Evolutionary conservation across 2,113 vertebrate genomes (phyloP), one percentile per base, ranked within the genome.

Genomic region (Oophaga pumilio): DNA sequence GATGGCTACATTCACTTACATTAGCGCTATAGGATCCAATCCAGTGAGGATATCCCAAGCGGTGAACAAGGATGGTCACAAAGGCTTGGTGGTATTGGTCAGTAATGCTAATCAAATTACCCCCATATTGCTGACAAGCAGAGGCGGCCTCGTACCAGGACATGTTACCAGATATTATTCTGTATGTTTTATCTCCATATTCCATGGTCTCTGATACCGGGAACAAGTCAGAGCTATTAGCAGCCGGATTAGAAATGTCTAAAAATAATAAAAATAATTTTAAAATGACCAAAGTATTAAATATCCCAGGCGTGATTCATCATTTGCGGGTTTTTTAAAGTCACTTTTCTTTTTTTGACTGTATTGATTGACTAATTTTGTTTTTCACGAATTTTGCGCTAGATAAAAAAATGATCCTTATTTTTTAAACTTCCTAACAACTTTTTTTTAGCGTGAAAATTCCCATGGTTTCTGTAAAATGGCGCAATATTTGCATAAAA

Each of bases 21-120:
- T 98, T 92, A 22, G 93, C 81, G 57, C 96, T 97, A 89, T 95
- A 96, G 4, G 98, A 94, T 87, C 98, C 97, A 1, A 99, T 99
- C 97, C 97, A 99, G 93, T 97, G 96, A 20, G 90, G 90, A 57
- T 90, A 91, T 33, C 94, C 96, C 89, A 97, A 90, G 81, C 93
- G 95, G 84, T 93, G 97, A 90, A 97, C 91, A 49, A 98, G 93
- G 87, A 99, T 92, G 0, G 96, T 98, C 89, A 99, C 96, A 94
- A 99, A 99, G 69, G 97, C 95, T 90, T 99, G 98, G 78, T 97
- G 97, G 91, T 95, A 98, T 76, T 95, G 94, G 89, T 99, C 94
- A 85, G 96, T 93, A 78, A 99, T 92, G 94, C 97, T 98, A 92
- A 95, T 97, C 90, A 99, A 91, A 87, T 97, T 94, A 0, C 95